phyloP scores from a whole-genome alignment of 2,113 vertebrate species.

The Aramus guarauna region DNA sequence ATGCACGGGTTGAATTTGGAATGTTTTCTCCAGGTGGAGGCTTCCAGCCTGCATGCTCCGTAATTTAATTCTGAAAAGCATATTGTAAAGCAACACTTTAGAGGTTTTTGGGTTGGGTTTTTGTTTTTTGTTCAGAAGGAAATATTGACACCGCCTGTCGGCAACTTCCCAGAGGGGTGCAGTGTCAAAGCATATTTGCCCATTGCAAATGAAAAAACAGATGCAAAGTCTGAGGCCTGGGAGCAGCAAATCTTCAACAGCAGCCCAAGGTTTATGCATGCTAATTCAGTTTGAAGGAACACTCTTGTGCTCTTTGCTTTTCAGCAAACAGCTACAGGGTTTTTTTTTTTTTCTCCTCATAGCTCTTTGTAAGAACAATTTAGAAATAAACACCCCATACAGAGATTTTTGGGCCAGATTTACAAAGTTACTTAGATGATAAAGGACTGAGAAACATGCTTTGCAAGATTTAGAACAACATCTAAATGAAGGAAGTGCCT shows the following conservation, averaged over 20 bases:
- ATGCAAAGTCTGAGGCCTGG: constrained; percentile 31
- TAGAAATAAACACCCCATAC: not conserved
- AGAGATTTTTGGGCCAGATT: not conserved
- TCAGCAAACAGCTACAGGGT: not conserved
- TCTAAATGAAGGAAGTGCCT: not conserved
- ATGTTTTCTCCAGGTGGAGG: not conserved
- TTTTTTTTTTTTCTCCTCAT: too few relatives aligned
- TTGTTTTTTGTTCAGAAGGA: not conserved
- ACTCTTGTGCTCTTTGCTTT: not conserved
- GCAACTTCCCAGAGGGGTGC: constrained; percentile 37
- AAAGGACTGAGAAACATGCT: not conserved
- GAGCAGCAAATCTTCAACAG: constrained; percentile 16
- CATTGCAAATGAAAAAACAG: constrained; percentile 14
- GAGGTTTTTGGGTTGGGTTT: not conserved
- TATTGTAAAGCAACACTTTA: not conserved
- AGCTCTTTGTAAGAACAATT: not conserved
- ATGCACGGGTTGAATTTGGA: not conserved
- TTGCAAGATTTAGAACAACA: not conserved
- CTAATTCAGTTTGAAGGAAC: constrained; percentile 1
- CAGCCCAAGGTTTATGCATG: not conserved
- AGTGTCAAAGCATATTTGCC: constrained; percentile 47
- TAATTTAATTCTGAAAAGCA: not conserved
- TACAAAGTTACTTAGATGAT: not conserved
- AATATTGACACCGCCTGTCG: constrained; percentile 25
- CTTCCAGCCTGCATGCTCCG: not conserved